These are phyloP conservation scores for Calidris pugnax DNA, from an alignment of 2,113 vertebrate genomes.

Conservation along the genomic window DNA sequence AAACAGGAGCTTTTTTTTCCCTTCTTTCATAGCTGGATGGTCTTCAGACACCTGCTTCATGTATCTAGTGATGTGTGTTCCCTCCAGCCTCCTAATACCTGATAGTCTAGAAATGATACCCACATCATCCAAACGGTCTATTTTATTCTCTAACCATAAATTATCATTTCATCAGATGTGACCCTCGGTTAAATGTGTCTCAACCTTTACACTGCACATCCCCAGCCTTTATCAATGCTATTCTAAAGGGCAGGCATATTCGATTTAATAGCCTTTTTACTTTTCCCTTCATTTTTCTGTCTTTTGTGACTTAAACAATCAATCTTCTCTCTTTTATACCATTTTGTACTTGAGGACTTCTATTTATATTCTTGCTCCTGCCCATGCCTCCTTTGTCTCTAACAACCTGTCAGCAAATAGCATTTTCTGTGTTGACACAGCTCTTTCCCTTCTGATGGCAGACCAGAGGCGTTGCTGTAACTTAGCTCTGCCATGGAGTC, in stretches of 20 bases:
- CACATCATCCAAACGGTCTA: neutral
- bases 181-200: neutral
- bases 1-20: neutral
- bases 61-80: neutral
- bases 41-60: neutral
- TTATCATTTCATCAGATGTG: neutral
- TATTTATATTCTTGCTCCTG: slow-evolving; percentile 15
- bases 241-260: slow-evolving; percentile 12
- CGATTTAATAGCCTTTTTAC: neutral
- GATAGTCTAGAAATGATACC: neutral
- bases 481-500: neutral
- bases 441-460: neutral
- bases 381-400: neutral
- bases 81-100: neutral
- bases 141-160: slow-evolving; percentile 15
- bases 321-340: slow-evolving; percentile 24
- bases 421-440: slow-evolving; percentile 18
- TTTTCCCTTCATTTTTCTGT: slow-evolving; percentile 44
- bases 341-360: slow-evolving; percentile 1
- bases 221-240: neutral
- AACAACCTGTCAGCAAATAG: slow-evolving; percentile 1
- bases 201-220: neutral
- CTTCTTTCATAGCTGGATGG: neutral
- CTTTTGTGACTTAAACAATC: slow-evolving; percentile 25
- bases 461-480: neutral